Base-by-base conservation (phyloP, 2,797 vertebrate genomes). In the Chaetodon trifasciatus region DNA sequence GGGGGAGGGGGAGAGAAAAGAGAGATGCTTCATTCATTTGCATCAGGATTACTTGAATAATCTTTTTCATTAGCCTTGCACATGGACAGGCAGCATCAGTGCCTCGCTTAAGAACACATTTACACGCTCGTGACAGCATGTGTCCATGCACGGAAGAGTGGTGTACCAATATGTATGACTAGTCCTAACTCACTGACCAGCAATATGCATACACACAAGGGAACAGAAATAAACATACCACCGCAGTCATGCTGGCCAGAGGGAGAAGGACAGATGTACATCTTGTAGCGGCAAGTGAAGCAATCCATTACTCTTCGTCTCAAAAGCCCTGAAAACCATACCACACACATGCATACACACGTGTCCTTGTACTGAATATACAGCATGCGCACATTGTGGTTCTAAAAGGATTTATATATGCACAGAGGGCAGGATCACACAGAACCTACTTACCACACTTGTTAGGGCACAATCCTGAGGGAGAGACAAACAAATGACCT, bases 381-480 rank as follows among this genome's bases (percentile, higher is more conserved):
- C 40, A 42, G 35, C 10, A 52, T 52, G 24, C 19, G 52, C 63
- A 76, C 57, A 32, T 19, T 50, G 32, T 75, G 40, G 23, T 44
- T 53, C 21, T 42, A 49, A 6, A 39, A 16, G 40, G 67, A 70
- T 76, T 11, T 17, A 32, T 32, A 32, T 32, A 4, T 3, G 2
- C 28, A 35, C 21, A 64, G 21, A 61, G 23, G 39, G 32, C 19
- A n/a, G 24, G 39, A 64, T 70, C 47, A 80, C 35, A 61, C 9
- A 42, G 9, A 78, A 46, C n/a, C 68, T 74, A 86, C 93, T 93
- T 85, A 96, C 94, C 95, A 63, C 95, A 96, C 64, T 81, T 89
- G 91, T 96, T 96, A 28, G 95, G 95, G 83, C 95, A 96, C 70
- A 96, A 70, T 83, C 92, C 95, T 96, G 76, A 74, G 73, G 67